phyloP scores from a whole-genome alignment of 2,888 invertebrate species.

The Smittia aterrima region DNA sequence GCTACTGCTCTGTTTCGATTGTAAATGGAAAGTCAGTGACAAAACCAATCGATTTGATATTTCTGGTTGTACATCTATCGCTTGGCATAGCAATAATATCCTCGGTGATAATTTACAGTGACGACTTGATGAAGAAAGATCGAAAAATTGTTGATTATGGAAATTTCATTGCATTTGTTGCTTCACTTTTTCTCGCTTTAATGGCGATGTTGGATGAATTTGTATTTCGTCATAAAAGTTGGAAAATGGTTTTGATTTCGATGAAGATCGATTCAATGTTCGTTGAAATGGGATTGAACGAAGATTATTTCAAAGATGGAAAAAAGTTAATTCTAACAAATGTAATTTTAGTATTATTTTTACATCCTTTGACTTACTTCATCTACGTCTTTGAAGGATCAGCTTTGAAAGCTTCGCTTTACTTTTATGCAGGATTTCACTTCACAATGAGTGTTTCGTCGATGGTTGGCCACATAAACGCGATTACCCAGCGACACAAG shows the following conservation, averaged over 20 bases:
- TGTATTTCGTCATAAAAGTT: not conserved
- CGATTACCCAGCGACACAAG: not conserved
- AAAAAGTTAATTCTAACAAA: not conserved
- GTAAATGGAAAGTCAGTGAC: not conserved
- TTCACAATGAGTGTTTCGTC: not conserved
- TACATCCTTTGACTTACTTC: not conserved
- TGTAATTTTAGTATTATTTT: not conserved
- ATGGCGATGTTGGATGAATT: not conserved
- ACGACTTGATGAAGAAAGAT: not conserved
- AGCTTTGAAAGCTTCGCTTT: not conserved
- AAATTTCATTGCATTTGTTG: not conserved
- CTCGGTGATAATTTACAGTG: not conserved
- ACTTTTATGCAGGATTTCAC: not conserved
- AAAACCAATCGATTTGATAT: not conserved
- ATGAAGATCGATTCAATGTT: not conserved
- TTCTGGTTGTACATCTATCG: not conserved
- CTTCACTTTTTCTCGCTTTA: not conserved
- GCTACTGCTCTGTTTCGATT: not conserved
- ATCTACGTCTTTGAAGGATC: not conserved
- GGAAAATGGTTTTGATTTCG: not conserved
- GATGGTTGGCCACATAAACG: not conserved
- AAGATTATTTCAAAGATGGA: not conserved
- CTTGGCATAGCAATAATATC: not conserved
- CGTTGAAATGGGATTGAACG: not conserved
- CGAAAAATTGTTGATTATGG: not conserved